These are phyloP conservation scores for Amblyornis subalaris DNA, from an alignment of 2,113 vertebrate genomes.

Conservation along the genomic window DNA sequence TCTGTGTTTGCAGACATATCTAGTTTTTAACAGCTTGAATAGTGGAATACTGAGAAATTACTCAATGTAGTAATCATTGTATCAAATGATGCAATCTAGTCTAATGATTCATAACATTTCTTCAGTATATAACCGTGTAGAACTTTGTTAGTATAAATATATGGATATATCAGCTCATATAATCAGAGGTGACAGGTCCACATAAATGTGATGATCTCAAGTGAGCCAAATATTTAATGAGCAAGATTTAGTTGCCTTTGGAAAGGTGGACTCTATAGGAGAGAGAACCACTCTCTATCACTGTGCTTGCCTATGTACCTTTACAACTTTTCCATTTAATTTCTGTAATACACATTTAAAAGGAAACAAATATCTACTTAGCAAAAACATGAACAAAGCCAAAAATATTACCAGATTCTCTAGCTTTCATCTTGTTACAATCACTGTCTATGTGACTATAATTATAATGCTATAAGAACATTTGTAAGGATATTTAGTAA, in stretches of 20 bases:
- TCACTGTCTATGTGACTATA: not conserved
- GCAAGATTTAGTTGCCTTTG: not conserved
- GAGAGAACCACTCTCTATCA: not conserved
- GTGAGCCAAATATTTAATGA: not conserved
- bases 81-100: not conserved
- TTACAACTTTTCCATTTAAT: not conserved
- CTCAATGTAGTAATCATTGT: not conserved
- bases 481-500: not conserved
- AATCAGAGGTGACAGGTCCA: not conserved
- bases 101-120: not conserved
- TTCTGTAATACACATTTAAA: not conserved
- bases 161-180: not conserved
- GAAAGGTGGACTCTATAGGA: not conserved
- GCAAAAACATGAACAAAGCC: not conserved
- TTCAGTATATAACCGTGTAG: not conserved
- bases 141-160: not conserved
- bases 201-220: not conserved
- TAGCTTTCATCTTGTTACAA: not conserved
- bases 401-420: not conserved
- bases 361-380: not conserved
- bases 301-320: not conserved
- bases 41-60: not conserved
- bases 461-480: not conserved
- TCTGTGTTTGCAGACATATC: not conserved
- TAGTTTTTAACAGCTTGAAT: not conserved